phyloP scores from a whole-genome alignment of 37 sponge, comb jelly and placozoan genomes.

The Ephydatia muelleri region DNA sequence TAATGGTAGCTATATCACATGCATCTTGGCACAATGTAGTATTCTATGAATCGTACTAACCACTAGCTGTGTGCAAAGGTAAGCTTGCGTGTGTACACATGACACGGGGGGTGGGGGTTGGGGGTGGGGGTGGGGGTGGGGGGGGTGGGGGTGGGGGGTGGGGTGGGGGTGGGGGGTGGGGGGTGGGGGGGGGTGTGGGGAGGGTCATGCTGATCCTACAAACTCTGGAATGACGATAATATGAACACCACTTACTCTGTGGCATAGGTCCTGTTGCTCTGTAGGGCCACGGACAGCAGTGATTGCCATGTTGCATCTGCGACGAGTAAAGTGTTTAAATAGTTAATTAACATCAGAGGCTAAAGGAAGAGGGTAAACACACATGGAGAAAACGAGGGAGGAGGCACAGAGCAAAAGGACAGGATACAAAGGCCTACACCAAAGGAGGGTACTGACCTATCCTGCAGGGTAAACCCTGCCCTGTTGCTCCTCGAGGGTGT shows the following conservation, averaged over 20 bases:
- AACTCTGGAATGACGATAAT: too few relatives aligned
- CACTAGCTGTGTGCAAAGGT: too few relatives aligned
- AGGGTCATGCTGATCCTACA: too few relatives aligned
- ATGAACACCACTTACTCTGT: conserved; percentile 79
- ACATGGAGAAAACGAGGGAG: background rate
- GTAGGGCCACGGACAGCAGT: conserved; percentile 82
- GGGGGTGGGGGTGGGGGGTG: too few relatives aligned
- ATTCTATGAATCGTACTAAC: too few relatives aligned
- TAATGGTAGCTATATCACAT: too few relatives aligned
- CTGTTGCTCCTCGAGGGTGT: conserved; percentile 64
- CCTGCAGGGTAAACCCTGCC: conserved; percentile 34
- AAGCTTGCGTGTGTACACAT: too few relatives aligned
- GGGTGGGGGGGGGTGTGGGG: too few relatives aligned
- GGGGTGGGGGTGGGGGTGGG: too few relatives aligned
- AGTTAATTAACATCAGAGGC: background rate
- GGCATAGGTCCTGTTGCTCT: conserved; percentile 72
- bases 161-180: too few relatives aligned
- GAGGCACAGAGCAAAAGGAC: background rate
- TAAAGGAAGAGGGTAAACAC: background rate
- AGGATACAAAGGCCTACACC: background rate
- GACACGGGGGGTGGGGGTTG: too few relatives aligned
- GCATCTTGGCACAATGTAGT: too few relatives aligned
- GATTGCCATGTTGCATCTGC: conserved; percentile 83
- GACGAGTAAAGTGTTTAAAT: background rate
- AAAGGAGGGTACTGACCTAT: conserved; percentile 20